Evolutionary conservation across 2,888 invertebrate genomes (phyloP).

Genomic region (Eilema sororculum): DNA sequence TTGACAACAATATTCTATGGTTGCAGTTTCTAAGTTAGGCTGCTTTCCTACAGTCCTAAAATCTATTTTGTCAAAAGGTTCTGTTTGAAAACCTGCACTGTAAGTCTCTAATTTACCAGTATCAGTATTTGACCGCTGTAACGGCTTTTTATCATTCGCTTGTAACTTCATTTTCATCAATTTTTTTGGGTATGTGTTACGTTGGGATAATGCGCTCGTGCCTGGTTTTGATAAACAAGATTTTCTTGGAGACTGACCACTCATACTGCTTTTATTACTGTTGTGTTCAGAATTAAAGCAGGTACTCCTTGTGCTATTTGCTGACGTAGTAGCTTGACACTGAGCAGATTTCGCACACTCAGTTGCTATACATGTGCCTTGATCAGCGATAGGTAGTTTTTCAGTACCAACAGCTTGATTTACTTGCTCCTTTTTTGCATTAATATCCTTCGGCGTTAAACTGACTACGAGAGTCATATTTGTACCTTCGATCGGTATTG

Average conservation of each 20-base stretch:
- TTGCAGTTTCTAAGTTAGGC: neutral
- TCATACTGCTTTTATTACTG: slow-evolving; percentile 22
- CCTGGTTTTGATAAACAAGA: slow-evolving; percentile 13
- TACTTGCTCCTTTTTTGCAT: slow-evolving; percentile 22
- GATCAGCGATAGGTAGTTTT: slow-evolving; percentile 51
- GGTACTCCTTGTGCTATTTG: slow-evolving; percentile 19
- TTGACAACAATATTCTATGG: slow-evolving; percentile 11
- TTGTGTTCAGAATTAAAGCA: slow-evolving; percentile 30
- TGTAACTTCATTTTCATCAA: slow-evolving; percentile 11
- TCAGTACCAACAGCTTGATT: slow-evolving; percentile 60
- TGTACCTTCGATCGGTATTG: slow-evolving; percentile 78
- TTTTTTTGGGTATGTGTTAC: slow-evolving; percentile 67
- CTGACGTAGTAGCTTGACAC: slow-evolving; percentile 45
- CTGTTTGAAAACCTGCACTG: slow-evolving; percentile 41
- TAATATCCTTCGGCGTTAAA: slow-evolving; percentile 53
- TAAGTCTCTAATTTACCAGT: slow-evolving; percentile 50
- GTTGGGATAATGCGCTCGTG: slow-evolving; percentile 28
- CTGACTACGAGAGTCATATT: slow-evolving; percentile 77
- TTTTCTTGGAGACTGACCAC: slow-evolving; percentile 17
- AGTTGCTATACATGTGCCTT: slow-evolving; percentile 63
- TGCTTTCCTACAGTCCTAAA: neutral
- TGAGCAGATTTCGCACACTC: slow-evolving; percentile 72
- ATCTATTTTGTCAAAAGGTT: slow-evolving; percentile 12
- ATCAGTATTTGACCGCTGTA: slow-evolving; percentile 68
- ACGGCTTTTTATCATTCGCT: slow-evolving; percentile 56